These are phyloP conservation scores for Oreocharis arfaki DNA, from an alignment of 2,113 vertebrate species.

Conservation along the genomic window DNA sequence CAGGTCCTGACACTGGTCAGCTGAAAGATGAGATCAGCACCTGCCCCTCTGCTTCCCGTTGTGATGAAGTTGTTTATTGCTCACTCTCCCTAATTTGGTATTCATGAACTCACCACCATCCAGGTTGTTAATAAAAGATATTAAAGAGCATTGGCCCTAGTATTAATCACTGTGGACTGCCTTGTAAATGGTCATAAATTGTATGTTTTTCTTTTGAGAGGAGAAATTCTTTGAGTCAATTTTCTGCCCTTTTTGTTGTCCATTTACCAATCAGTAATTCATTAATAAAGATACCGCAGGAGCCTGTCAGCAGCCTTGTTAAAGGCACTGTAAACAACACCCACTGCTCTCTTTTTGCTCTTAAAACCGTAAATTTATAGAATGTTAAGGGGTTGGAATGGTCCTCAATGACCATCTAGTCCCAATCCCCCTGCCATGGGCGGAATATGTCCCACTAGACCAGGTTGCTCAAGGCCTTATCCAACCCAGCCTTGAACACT, in stretches of 20 bases:
- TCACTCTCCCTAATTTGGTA: neutral
- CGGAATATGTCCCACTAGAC: neutral
- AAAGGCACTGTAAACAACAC: neutral
- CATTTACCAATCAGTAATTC: neutral
- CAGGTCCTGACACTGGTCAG: neutral
- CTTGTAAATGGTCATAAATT: neutral
- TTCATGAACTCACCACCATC: neutral
- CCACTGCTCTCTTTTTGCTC: neutral
- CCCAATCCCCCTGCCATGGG: rapidly evolving
- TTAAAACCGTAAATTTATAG: neutral
- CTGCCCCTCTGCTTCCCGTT: neutral
- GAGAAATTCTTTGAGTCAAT: neutral
- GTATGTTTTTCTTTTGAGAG: neutral
- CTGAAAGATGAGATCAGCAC: neutral
- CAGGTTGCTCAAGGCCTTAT: neutral
- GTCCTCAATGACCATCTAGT: neutral
- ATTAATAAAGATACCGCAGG: neutral
- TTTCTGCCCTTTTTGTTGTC: neutral
- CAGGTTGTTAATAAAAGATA: neutral
- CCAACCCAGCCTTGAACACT: neutral
- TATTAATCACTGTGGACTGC: neutral
- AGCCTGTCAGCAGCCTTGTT: neutral
- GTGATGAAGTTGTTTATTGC: neutral
- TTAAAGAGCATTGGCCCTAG: neutral
- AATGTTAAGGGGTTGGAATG: neutral